A percentile compares a stretch with the other conserved stretches of the same genome.
phyloP scores from a whole-genome alignment of 1,140 invertebrate species.

The Diabrotica virgifera region DNA sequence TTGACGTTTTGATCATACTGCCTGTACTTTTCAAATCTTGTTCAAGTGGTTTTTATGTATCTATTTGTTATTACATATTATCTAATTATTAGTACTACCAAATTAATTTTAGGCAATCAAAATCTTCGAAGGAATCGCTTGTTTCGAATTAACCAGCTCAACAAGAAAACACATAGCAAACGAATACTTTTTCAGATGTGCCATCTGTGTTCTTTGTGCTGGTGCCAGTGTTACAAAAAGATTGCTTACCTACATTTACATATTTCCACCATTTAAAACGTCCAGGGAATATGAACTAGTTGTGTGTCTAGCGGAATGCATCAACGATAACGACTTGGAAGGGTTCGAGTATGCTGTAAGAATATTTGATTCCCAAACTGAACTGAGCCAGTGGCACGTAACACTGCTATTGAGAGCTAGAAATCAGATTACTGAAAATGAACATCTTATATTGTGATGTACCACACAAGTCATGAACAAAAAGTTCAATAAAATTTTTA shows the following conservation, averaged over 20 bases:
- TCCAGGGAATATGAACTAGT: conserved; percentile 64
- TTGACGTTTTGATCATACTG: too few species aligned
- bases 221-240: conserved; percentile 90
- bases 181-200: conserved; percentile 95
- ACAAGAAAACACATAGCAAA: conserved; percentile 96
- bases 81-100: conserved; percentile 56
- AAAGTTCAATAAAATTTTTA: too few species aligned
- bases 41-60: background rate
- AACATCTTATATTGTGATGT: background rate
- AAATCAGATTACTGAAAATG: conserved; percentile 20
- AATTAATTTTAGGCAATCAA: conserved; percentile 23
- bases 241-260: conserved; percentile 85
- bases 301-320: conserved; percentile 67
- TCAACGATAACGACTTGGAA: conserved; percentile 93
- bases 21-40: too few species aligned
- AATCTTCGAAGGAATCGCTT: conserved; percentile 71
- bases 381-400: conserved; percentile 64
- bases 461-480: too few species aligned
- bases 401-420: conserved; percentile 27
- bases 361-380: conserved; percentile 93
- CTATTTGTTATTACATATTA: too few species aligned
- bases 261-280: conserved; percentile 93
- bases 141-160: conserved; percentile 87
- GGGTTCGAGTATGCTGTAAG: conserved; percentile 80
- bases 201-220: conserved; percentile 89